phyloP scores from a whole-genome alignment of 2,113 vertebrate genomes.

The Eurypyga helias region DNA sequence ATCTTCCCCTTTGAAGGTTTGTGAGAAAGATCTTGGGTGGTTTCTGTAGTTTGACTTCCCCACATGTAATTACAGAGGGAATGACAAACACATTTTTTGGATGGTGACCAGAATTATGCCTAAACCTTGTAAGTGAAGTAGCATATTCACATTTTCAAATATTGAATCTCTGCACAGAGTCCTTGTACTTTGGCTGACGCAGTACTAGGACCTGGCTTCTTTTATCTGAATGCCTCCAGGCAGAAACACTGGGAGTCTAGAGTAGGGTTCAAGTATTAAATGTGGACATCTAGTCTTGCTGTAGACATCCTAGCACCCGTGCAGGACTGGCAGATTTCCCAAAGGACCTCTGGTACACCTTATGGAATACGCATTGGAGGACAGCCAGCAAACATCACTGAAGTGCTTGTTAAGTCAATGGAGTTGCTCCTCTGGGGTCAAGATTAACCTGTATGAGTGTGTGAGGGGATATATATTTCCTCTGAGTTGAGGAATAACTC shows the following conservation, averaged over 20 bases:
- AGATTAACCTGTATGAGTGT: background rate
- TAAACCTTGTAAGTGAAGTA: background rate
- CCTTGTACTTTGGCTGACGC: background rate
- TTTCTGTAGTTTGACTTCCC: slow-evolving; percentile 33
- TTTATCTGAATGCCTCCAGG: background rate
- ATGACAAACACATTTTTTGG: background rate
- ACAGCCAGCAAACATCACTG: background rate
- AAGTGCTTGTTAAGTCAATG: background rate
- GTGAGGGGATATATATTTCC: background rate
- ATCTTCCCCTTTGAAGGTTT: background rate
- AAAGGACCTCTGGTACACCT: background rate
- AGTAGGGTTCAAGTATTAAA: background rate
- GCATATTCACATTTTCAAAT: background rate
- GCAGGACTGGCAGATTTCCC: background rate
- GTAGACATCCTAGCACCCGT: background rate
- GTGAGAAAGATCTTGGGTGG: background rate
- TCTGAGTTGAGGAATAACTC: background rate
- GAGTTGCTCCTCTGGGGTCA: background rate
- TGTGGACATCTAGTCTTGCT: background rate
- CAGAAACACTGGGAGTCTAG: background rate
- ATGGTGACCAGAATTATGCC: slow-evolving; percentile 1
- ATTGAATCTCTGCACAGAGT: background rate
- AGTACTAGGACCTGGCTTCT: background rate
- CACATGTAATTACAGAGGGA: background rate
- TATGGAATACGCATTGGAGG: background rate